Base-by-base conservation (phyloP, 2,888 invertebrate species). In the Asteroscopus sphinx region DNA sequence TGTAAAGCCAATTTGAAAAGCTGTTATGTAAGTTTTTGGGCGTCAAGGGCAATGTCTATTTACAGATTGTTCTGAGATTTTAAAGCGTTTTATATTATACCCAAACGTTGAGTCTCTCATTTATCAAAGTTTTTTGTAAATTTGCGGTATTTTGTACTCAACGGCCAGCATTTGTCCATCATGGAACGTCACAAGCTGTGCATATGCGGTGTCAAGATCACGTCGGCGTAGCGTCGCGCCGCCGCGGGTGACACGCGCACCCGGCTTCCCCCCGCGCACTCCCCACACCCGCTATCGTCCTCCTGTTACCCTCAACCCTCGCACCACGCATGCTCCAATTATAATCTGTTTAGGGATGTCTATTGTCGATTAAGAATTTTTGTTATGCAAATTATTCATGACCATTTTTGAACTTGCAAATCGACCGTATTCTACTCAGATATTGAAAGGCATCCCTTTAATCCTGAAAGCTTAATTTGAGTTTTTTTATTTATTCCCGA, bases 291-390 rank as follows among this genome's bases (percentile, higher is more conserved):
- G 69, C 70, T 62, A 49, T 76, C 76, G 73, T 76, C 80, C 80
- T 77, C 64, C 72, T 77, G 72, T 79, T 81, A 85, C 88, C 86
- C 87, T 83, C 89, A 84, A 88, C 88, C 87, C 90, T 88, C 90
- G 88, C 83, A 92, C 91, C 91, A 93, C 93, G 93, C 93, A 94
- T 94, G 93, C 93, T 93, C 94, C 94, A 93, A 92, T 93, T 92
- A 92, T 93, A 93, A 94, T 93, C 93, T 90, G 89, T 88, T 89
- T 93, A 93, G 93, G 88, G 93, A 93, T 93, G 93, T 89, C 85
- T 85, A 82, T 80, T 89, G 92, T 93, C 93, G 93, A 93, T 93
- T 89, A 86, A 85, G 65, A 82, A 68, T 78, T 73, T 77, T 77
- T 68, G 30, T 41, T 55, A 68, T 57, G 53, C 52, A 68, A 68